Conservation (phyloP, 2,113 vertebrate genomes). For the Danionella cerebrum region DNA sequence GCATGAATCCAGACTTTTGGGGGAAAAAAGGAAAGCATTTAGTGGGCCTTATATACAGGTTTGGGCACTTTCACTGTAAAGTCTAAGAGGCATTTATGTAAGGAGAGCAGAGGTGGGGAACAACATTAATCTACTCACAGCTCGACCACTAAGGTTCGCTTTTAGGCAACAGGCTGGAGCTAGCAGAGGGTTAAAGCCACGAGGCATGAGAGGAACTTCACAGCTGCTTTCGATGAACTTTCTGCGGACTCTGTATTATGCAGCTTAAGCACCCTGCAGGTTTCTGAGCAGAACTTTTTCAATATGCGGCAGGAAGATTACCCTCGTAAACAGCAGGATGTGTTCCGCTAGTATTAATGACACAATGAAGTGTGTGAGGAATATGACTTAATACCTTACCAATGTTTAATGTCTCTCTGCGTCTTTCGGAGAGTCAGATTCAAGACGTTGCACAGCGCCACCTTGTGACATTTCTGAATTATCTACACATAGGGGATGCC, state of each 20-base stretch:
- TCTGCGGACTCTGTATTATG: conserved; percentile 22
- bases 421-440: too few relatives aligned
- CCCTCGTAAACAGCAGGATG: too few relatives aligned
- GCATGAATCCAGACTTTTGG: neutral
- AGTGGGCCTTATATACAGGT: neutral
- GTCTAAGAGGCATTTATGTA: conserved; percentile 28
- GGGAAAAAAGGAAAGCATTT: conserved; percentile 19
- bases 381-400: too few relatives aligned
- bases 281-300: too few relatives aligned
- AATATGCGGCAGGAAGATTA: too few relatives aligned
- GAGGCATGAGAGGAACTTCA: conserved; percentile 14
- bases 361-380: too few relatives aligned
- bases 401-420: too few relatives aligned
- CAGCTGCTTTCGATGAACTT: conserved; percentile 1
- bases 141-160: conserved; percentile 22
- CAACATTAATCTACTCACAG: conserved; percentile 28
- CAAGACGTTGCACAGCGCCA: too few relatives aligned
- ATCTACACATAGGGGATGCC: too few relatives aligned
- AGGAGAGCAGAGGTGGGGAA: conserved; percentile 9
- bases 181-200: conserved; percentile 18
- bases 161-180: conserved; percentile 28
- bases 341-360: too few relatives aligned
- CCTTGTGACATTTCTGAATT: too few relatives aligned
- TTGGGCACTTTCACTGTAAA: conserved; percentile 2
- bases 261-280: conserved; percentile 15